Percentiles rank a stretch among this genome's conserved stretches.
Conservation (phyloP, 2,888 invertebrate species). For the Polymixis flavicincta region DNA sequence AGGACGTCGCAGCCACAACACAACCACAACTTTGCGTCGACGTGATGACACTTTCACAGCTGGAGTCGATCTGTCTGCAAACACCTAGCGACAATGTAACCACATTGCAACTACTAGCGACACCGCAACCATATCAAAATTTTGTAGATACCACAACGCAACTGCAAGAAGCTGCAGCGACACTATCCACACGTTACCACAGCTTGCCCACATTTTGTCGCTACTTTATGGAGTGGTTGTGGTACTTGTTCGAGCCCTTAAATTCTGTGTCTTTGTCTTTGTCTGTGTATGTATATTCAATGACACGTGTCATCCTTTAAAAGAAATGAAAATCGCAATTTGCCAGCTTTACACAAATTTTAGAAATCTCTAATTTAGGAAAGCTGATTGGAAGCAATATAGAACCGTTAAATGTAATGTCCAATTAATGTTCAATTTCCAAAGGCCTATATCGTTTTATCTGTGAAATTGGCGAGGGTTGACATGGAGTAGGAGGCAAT, state of each 20-base stretch:
- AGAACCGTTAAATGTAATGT: slow-evolving; percentile 48
- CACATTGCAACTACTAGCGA: too few relatives aligned
- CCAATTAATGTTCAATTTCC: slow-evolving; percentile 61
- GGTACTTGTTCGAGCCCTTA: neutral
- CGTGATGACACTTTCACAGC: too few relatives aligned
- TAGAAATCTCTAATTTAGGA: slow-evolving; percentile 31
- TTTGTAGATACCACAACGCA: too few relatives aligned
- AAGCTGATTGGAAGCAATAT: slow-evolving; percentile 36
- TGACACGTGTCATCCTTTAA: neutral
- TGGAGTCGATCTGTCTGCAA: too few relatives aligned
- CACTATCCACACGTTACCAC: too few relatives aligned
- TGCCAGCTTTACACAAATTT: slow-evolving; percentile 18
- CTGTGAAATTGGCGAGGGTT: slow-evolving; percentile 30
- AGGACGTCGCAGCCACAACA: too few relatives aligned
- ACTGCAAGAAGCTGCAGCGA: too few relatives aligned
- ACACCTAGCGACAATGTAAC: too few relatives aligned
- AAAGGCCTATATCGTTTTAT: slow-evolving; percentile 57
- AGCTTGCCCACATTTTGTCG: too few relatives aligned
- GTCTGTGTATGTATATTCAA: neutral
- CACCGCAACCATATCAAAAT: too few relatives aligned
- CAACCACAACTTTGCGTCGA: too few relatives aligned
- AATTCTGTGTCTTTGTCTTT: neutral
- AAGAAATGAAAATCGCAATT: slow-evolving; percentile 13
- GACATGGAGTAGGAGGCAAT: neutral
- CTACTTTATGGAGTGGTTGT: neutral